These are phyloP conservation scores for Rutpela maculata DNA, from an alignment of 2,888 invertebrate species.

Conservation along the genomic window DNA sequence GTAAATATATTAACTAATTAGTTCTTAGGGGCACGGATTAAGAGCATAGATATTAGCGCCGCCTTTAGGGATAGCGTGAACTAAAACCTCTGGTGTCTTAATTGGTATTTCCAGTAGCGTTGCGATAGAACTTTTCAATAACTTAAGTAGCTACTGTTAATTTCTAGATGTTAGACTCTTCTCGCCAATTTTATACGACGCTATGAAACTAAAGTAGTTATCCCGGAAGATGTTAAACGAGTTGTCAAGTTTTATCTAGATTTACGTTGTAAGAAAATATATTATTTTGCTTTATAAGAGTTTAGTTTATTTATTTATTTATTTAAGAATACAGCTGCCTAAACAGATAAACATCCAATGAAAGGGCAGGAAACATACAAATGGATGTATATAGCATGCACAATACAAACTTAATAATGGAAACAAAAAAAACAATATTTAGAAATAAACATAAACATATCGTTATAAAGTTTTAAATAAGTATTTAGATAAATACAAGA, in stretches of 20 bases:
- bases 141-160: slow-evolving; percentile 39
- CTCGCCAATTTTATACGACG: slow-evolving; percentile 16
- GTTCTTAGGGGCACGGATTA: slow-evolving; percentile 51
- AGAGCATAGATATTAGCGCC: slow-evolving; percentile 50
- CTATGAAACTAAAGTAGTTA: slow-evolving; percentile 13
- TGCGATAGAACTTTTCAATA: slow-evolving; percentile 48
- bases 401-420: too few relatives aligned
- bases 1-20: slow-evolving; percentile 55
- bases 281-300: too few relatives aligned
- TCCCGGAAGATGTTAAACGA: background rate
- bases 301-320: too few relatives aligned
- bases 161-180: slow-evolving; percentile 6
- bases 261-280: too few relatives aligned
- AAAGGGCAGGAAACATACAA: too few relatives aligned
- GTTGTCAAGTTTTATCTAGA: background rate
- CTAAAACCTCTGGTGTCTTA: slow-evolving; percentile 49
- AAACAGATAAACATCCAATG: too few relatives aligned
- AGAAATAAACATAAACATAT: too few relatives aligned
- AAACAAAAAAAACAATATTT: too few relatives aligned
- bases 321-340: too few relatives aligned
- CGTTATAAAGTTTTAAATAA: too few relatives aligned
- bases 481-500: too few relatives aligned
- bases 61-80: slow-evolving; percentile 43
- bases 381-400: too few relatives aligned
- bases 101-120: slow-evolving; percentile 49